Conservation (phyloP, 2,888 invertebrate species). For the Melipona bicolor region DNA sequence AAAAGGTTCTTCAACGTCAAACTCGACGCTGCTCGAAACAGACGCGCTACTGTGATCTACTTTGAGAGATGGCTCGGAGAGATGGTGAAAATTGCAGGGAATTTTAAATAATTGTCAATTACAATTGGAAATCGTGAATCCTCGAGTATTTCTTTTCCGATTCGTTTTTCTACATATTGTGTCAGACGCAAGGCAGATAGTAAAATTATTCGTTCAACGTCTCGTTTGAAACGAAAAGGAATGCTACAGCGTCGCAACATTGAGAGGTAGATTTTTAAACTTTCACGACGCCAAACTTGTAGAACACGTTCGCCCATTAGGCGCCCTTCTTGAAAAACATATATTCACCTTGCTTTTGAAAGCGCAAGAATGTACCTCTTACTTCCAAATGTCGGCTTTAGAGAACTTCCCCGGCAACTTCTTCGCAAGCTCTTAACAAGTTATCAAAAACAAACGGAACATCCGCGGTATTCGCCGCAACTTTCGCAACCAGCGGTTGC, state of each 20-base stretch:
- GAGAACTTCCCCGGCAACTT: neutral
- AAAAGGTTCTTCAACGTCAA: neutral
- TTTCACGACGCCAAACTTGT: too few species aligned
- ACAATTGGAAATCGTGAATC: neutral
- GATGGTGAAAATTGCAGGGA: neutral
- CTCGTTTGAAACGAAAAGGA: too few species aligned
- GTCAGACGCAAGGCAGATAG: too few species aligned
- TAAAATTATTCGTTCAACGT: too few species aligned
- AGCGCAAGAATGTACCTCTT: neutral
- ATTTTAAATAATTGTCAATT: neutral
- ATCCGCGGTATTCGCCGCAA: neutral
- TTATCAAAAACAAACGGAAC: neutral
- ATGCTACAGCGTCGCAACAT: too few species aligned
- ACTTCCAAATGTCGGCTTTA: neutral
- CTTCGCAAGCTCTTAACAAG: neutral
- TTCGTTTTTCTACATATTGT: neutral
- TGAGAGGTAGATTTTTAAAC: too few species aligned
- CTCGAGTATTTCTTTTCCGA: neutral
- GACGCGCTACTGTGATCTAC: too few species aligned
- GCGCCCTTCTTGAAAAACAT: neutral
- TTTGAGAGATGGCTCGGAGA: neutral
- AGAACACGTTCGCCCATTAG: neutral
- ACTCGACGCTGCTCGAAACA: neutral
- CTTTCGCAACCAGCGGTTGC: neutral
- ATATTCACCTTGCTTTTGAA: neutral